Base-by-base conservation (phyloP, 2,113 vertebrate genomes). In the Nothocercus julius region DNA sequence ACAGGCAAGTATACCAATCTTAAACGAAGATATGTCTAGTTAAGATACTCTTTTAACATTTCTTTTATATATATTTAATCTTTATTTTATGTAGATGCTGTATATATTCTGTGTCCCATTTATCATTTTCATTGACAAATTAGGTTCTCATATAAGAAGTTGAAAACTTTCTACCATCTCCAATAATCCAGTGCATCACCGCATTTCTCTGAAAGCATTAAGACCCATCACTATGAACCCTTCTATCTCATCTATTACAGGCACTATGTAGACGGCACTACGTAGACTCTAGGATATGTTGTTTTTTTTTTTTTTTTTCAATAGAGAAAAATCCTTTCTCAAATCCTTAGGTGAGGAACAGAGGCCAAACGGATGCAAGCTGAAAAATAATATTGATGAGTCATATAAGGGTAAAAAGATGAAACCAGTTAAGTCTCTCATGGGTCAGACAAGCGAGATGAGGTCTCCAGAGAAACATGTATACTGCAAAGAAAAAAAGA, bases 221-320 rank as follows among this genome's bases (percentile, higher is more conserved):
- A 63, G 45, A 63, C 54, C 42, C 68, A n/a, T 36, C 68, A 16
- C n/a, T 36, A 21, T 74, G 64, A 34, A 32, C 34, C 61, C 22
- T 61, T 72, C 72, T 56, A 21, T 74, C 51, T 62, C 49, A 32
- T 36, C 58, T 59, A 21, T 36, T 36, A 36, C 4, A 80, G 45
- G 42, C 34, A 56, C 45, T 36, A 11, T 25, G 24, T 24, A 91
- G 61, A 12, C 32, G 45, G 42, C 34, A 56, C 45, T 36, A 11
- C 22, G 24, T 24, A 91, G 61, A 12, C 32, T 36, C 15, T 28
- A 2, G 28, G 11, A 27, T 11, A 30, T 5, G 21, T 30, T 24
- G 20, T 8, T 0, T 2, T 20, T 38, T 38, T 44, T 45, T 45
- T 45, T 0, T 2, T 20, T 42, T n/a, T 36, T 54, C 19, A 36